Conservation (phyloP, 2,888 invertebrate species). For the Griposia aprilina region DNA sequence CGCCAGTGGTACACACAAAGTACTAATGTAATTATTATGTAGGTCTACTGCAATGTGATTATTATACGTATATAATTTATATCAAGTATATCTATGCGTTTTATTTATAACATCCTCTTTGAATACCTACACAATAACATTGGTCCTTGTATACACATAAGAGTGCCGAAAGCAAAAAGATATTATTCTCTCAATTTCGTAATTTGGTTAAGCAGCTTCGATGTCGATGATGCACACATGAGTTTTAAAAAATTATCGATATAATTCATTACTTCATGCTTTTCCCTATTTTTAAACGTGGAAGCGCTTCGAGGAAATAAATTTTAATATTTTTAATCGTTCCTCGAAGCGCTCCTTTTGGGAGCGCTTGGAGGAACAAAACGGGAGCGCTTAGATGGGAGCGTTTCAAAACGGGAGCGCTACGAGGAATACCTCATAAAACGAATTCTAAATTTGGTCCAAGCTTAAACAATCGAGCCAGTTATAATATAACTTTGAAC, state of each 20-base stretch:
- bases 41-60: slow-evolving; percentile 23
- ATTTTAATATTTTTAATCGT: too few relatives aligned
- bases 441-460: too few relatives aligned
- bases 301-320: neutral
- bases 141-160: slow-evolving; percentile 15
- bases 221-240: slow-evolving; percentile 20
- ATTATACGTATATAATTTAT: slow-evolving; percentile 19
- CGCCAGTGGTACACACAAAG: slow-evolving; percentile 18
- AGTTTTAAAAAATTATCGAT: slow-evolving; percentile 18
- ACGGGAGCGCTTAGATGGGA: too few relatives aligned
- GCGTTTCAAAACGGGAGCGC: too few relatives aligned
- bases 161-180: slow-evolving; percentile 23
- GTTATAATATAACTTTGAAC: too few relatives aligned
- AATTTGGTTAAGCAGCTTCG: slow-evolving; percentile 19
- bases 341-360: too few relatives aligned
- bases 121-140: slow-evolving; percentile 17
- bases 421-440: too few relatives aligned
- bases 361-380: too few relatives aligned
- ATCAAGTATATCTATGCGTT: slow-evolving; percentile 19
- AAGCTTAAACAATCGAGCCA: too few relatives aligned
- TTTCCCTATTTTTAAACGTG: slow-evolving; percentile 2
- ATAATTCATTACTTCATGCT: slow-evolving; percentile 10
- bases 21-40: slow-evolving; percentile 15
- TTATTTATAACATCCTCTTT: slow-evolving; percentile 25
- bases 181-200: slow-evolving; percentile 19